Percentiles rank a stretch among this genome's conserved stretches.
Evolutionary conservation across 1,140 invertebrate genomes (phyloP).

Genomic region (Conopomorpha cramerella): DNA sequence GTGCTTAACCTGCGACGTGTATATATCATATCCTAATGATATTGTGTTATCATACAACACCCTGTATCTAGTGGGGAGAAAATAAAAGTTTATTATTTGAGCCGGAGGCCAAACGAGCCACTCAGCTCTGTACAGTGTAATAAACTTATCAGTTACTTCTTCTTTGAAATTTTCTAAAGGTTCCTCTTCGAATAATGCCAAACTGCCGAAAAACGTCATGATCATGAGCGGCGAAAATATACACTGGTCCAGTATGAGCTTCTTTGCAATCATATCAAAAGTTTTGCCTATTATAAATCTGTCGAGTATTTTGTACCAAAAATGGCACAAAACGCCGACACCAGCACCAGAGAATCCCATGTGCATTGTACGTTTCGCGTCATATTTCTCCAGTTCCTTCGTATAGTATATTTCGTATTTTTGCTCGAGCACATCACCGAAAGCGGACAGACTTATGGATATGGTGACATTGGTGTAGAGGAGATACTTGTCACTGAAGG

Average conservation of each 20-base stretch:
- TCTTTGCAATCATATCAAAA: constrained; percentile 70
- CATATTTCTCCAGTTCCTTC: constrained; percentile 63
- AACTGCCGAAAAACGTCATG: constrained; percentile 72
- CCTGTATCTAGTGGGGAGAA: constrained; percentile 75
- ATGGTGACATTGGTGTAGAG: constrained; percentile 86
- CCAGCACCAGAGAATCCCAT: constrained; percentile 76
- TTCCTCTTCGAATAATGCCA: constrained; percentile 68
- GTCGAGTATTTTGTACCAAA: constrained; percentile 69
- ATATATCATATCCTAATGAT: constrained; percentile 82
- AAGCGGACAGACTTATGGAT: constrained; percentile 74
- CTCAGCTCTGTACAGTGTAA: constrained; percentile 73
- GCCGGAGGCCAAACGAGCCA: constrained; percentile 77
- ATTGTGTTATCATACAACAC: constrained; percentile 85
- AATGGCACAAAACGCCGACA: constrained; percentile 76
- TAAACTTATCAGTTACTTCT: constrained; percentile 76
- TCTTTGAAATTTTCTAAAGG: constrained; percentile 60
- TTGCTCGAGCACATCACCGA: constrained; percentile 85
- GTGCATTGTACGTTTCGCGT: constrained; percentile 66
- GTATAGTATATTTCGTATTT: constrained; percentile 77
- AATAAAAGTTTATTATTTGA: constrained; percentile 72
- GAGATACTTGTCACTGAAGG: constrained; percentile 76
- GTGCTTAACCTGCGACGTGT: constrained; percentile 81
- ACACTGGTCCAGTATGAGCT: constrained; percentile 83
- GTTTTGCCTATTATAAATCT: constrained; percentile 65
- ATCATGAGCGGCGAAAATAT: constrained; percentile 83